phyloP scores from a whole-genome alignment of 2,113 vertebrate species.

The Lepidothrix coronata region DNA sequence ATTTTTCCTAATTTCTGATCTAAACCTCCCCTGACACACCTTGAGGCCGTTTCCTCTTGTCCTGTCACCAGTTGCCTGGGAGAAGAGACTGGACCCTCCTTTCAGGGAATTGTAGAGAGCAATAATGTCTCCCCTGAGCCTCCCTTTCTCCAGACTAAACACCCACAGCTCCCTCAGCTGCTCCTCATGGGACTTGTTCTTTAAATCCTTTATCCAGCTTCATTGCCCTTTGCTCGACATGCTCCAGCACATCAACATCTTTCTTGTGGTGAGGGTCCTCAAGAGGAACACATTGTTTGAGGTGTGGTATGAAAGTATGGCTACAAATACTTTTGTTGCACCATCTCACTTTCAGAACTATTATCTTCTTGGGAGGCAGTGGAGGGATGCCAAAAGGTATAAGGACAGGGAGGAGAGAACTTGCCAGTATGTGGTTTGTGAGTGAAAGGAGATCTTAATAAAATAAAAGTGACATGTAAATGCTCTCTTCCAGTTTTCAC shows the following conservation, averaged over 20 bases:
- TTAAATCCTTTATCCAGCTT: background rate
- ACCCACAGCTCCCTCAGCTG: background rate
- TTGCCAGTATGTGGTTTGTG: background rate
- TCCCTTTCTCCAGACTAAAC: background rate
- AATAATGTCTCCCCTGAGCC: background rate
- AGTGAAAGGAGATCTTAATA: background rate
- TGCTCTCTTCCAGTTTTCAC: conserved; percentile 83
- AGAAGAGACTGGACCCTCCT: rapidly evolving
- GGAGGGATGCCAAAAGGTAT: background rate
- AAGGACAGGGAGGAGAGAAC: background rate
- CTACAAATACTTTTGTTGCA: background rate
- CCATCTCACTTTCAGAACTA: background rate
- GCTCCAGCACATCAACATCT: background rate
- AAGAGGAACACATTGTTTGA: background rate
- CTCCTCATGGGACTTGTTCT: background rate
- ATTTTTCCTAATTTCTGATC: background rate
- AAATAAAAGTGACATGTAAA: background rate
- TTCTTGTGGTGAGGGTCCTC: background rate
- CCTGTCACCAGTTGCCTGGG: background rate
- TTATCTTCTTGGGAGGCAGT: background rate
- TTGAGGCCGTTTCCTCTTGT: background rate
- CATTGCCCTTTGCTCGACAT: background rate
- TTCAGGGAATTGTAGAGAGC: background rate
- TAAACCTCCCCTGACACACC: background rate
- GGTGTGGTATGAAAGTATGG: background rate